Conservation (phyloP, 2,797 vertebrate genomes). For the Pseudochaenichthys georgianus region DNA sequence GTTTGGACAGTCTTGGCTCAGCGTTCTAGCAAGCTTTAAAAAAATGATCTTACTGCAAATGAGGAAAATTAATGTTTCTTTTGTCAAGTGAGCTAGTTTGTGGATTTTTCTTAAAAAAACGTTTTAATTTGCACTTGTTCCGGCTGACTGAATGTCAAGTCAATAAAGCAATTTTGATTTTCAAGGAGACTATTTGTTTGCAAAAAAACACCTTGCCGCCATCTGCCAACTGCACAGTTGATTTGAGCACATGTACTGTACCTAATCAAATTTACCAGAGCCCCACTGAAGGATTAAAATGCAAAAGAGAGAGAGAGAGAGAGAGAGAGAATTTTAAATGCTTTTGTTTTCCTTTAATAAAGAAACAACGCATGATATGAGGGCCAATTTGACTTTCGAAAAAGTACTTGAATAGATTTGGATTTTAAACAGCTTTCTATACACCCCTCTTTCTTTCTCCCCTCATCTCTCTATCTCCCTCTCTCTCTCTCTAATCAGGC, state of each 20-base stretch:
- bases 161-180: conserved; percentile 81
- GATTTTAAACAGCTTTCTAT: conserved; percentile 95
- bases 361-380: conserved; percentile 67
- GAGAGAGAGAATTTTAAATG: conserved; percentile 66
- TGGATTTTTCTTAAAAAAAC: conserved; percentile 38
- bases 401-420: conserved; percentile 98
- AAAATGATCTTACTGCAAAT: conserved; percentile 43
- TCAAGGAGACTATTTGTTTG: conserved; percentile 80
- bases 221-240: conserved; percentile 89
- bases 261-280: conserved; percentile 93
- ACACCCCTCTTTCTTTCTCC: conserved; percentile 87
- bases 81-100: conserved; percentile 34
- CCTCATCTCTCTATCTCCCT: conserved; percentile 77
- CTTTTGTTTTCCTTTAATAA: conserved; percentile 60
- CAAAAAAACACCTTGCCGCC: conserved; percentile 83
- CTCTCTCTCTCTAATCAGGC: conserved; percentile 98
- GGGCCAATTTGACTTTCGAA: conserved; percentile 93
- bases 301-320: conserved; percentile 65
- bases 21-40: conserved; percentile 43
- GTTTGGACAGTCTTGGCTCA: conserved; percentile 55
- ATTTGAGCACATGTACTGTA: conserved; percentile 95
- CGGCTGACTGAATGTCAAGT: conserved; percentile 75
- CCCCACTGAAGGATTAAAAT: conserved; percentile 91
- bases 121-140: conserved; percentile 77
- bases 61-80: conserved; percentile 40